Evolutionary conservation across 2,797 vertebrate species (phyloP), one percentile per base, ranked within the genome.

Genomic region (Botia almorhae): DNA sequence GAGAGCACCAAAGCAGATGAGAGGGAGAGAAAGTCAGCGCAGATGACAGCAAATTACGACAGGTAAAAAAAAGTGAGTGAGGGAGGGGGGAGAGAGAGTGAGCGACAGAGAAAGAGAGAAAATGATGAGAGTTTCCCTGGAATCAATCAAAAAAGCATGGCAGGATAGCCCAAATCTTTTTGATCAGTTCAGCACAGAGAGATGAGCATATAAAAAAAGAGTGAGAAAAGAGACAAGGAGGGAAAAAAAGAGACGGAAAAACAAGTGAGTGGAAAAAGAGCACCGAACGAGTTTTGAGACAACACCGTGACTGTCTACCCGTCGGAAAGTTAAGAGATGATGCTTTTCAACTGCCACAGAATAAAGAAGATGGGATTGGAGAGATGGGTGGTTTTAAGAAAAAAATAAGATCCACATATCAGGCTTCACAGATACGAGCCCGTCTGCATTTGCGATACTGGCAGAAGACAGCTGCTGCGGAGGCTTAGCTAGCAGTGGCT

Each of bases 171-270:
- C 0, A 33, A 65, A 85, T 50, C 88, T 92, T 92, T 93, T 91
- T 93, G 90, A 94, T 93, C 91, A 93, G 89, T 92, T 93, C 88
- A 90, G 91, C 85, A 76, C 85, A 88, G 91, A 92, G 89, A 83
- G 87, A 84, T 82, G 19, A 70, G 68, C 76, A 83, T 83, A 74
- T 33, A 51, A 56, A 69, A 73, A 51, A 65, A 61, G 71, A 78
- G 63, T 26, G 23, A 33, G 63, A 74, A n/a, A 17, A 72, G 21
- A 72, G 74, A 64, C 48, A 81, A 76, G 21, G 12, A 84, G 78
- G 87, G 87, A 85, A 89, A 88, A 88, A 88, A 88, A 86, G 89
- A 89, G 84, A 85, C 39, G 73, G 21, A 82, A 71, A 80, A 21
- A 73, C 39, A 64, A 83, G 70, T 33, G 43, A 74, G 81, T 8